phyloP scores from a whole-genome alignment of 1,140 invertebrate genomes.

The Drosophila parvula region DNA sequence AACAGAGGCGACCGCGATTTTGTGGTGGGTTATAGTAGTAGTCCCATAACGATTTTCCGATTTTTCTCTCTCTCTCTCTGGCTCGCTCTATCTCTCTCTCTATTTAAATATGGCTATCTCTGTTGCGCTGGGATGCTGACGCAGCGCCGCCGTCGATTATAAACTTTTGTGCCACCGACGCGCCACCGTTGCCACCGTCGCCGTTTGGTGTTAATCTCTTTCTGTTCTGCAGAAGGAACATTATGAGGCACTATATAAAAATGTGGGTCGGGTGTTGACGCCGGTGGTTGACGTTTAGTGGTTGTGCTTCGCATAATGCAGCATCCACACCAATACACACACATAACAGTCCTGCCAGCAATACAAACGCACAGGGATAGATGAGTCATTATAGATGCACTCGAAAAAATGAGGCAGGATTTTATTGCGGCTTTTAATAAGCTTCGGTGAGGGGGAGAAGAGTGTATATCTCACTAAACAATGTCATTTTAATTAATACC shows the following conservation, averaged over 20 bases:
- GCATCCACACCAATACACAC: constrained; percentile 44
- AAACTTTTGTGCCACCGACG: constrained; percentile 55
- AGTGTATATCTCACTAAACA: no score
- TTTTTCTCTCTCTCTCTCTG: constrained; percentile 43
- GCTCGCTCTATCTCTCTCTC: neutral
- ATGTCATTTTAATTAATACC: no score
- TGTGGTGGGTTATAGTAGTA: constrained; percentile 74
- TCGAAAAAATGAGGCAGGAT: neutral
- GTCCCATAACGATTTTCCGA: constrained; percentile 78
- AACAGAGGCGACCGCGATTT: constrained; percentile 75
- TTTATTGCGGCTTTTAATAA: neutral
- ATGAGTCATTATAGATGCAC: constrained; percentile 32
- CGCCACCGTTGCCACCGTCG: constrained; percentile 48
- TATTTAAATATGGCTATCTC: neutral
- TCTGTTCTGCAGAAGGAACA: constrained; percentile 73
- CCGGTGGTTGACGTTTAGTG: constrained; percentile 81
- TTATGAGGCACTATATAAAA: constrained; percentile 65
- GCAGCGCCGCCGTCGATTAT: constrained; percentile 61
- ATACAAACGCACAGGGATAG: constrained; percentile 22
- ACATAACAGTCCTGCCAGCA: constrained; percentile 28
- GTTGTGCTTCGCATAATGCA: constrained; percentile 67
- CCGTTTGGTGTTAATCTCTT: constrained; percentile 74
- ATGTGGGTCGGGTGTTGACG: constrained; percentile 73
- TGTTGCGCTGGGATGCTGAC: constrained; percentile 6
- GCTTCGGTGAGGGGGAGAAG: no score